Base-by-base conservation (phyloP, 2,113 vertebrate genomes). In the Monarcha castaneiventris region DNA sequence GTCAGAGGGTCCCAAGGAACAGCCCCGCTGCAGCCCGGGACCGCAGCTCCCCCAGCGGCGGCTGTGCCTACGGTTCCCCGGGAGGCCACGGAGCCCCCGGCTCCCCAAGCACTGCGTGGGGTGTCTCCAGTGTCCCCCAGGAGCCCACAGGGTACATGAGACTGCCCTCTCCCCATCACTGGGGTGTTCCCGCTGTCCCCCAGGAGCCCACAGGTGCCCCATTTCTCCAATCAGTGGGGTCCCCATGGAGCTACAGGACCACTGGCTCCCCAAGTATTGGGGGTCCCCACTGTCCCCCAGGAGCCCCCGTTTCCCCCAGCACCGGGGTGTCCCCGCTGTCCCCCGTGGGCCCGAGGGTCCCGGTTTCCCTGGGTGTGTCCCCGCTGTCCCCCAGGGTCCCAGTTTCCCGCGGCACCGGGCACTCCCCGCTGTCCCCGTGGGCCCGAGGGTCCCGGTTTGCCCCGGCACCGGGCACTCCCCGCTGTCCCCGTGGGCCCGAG, bases 401-500 rank as follows among this genome's bases (percentile, higher is more conserved):
- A 6, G 20, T 26, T 32, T 15, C 26, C 79, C n/a, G 44, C 2
- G 2, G 30, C 23, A 6, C 37, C 37, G 37, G 37, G 37, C 37
- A 37, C 37, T 4, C 7, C 19, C 4, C 79, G 0, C 19, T 15
- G 1, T 23, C 15, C 37, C 61, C 6, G 21, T 8, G 76, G 39
- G 12, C 37, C 61, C 6, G 21, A 10, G 76, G 39, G 12, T 20
- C 26, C 10, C 51, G 7, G 20, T 26, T 32, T 15, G 20, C 79
- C n/a, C 54, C 2, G 2, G 30, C 23, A 6, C n/a, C 1, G 59
- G 15, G 30, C 9, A 21, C 26, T 30, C 56, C 21, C 20, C 37
- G 0, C 5, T 33, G 21, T 29, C 43, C 27, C 6, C 52, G 4
- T 0, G 16, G 8, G 14, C 8, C 37, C 37, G 37, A 8, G 37